These are phyloP conservation scores for Sturmia bella DNA, from an alignment of 2,888 invertebrate species.

Conservation along the genomic window DNA sequence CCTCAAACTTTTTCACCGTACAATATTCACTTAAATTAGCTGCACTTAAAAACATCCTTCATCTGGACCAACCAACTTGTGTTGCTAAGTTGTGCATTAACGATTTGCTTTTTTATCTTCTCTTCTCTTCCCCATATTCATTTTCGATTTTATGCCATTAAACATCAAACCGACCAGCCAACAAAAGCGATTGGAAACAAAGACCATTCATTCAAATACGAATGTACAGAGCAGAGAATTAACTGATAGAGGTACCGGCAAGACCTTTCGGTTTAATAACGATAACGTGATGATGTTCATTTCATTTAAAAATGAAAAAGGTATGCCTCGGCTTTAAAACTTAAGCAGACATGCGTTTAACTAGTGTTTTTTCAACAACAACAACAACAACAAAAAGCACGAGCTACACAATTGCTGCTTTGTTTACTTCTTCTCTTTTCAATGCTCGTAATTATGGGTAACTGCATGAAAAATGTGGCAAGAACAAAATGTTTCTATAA, in stretches of 20 bases:
- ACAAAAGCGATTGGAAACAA: conserved; percentile 25
- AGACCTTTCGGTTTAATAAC: conserved; percentile 59
- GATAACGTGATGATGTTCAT: conserved; percentile 66
- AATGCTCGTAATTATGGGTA: conserved; percentile 27
- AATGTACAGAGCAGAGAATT: background rate
- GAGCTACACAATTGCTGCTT: conserved; percentile 59
- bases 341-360: background rate
- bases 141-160: conserved; percentile 42
- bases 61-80: conserved; percentile 47
- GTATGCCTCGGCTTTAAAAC: background rate
- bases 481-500: background rate
- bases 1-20: conserved; percentile 16
- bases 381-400: conserved; percentile 64
- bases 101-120: conserved; percentile 13
- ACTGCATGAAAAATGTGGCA: conserved; percentile 1
- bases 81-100: conserved; percentile 38
- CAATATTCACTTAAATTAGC: conserved; percentile 62
- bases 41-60: conserved; percentile 43
- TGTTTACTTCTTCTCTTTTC: conserved; percentile 10
- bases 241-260: conserved; percentile 19
- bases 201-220: conserved; percentile 51
- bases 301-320: conserved; percentile 48
- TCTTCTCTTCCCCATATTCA: background rate
- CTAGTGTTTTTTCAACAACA: conserved; percentile 3
- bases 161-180: conserved; percentile 30